Base-by-base conservation (phyloP, 1,140 invertebrate species). In the Chironomus striatipennis region DNA sequence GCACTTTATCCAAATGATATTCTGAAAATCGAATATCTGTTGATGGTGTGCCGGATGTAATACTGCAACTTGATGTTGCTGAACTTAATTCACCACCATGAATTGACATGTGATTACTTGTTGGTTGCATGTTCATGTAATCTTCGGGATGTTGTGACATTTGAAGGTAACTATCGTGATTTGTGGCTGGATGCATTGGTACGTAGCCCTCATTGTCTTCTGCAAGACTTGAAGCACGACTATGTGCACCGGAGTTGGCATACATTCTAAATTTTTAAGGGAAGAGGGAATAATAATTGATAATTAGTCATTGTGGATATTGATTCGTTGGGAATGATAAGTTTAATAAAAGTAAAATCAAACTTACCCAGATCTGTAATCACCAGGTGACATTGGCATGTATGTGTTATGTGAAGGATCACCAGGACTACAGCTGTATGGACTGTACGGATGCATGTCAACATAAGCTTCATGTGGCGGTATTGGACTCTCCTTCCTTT, bases 31-130 rank as follows among this genome's bases (percentile, higher is more conserved):
- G 81, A 74, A 79, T 77, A 77, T 90, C 88, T 18, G 85, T 88
- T 70, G 87, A 89, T 34, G 88, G 88, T 6, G 88, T 90, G 17
- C 91, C 90, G 10, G 90, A 91, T 34, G 90, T 91, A 0, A 93
- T 86, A 42, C 90, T 91, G 78, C 89, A 90, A 77, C 87, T 88
- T 77, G 90, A 86, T 83, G 76, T 87, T 75, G 79, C 85, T 77
- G 84, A 88, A 1, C 88, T 90, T 78, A 87, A 79, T 73, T 85
- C 85, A 74, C 85, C 84, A 8, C 7, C 65, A 18, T 70, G 65
- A 10, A 17, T 17, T 79, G 21, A 18, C n/a, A 67, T 73, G 43
- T 42, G 10, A 47, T 21, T 83, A 81, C 75, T 83, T 83, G 73
- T 82, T 80, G 77, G 75, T 73, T 82, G 78, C 90, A 91, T 91